Evolutionary conservation across 2,797 vertebrate genomes (phyloP).

Genomic region (Cichlasoma orientale): DNA sequence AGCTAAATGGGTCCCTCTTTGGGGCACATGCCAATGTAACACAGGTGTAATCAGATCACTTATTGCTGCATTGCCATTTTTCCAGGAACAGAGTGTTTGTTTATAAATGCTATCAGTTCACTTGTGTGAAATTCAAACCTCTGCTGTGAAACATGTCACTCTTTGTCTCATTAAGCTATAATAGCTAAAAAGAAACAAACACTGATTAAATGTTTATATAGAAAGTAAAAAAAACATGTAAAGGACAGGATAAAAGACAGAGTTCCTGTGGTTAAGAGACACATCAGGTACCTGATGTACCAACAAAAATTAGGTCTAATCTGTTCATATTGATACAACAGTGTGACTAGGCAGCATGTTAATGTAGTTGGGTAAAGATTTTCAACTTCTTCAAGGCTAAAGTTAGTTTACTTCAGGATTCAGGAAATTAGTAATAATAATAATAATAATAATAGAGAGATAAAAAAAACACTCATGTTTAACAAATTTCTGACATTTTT

Average conservation of each 20-base stretch:
- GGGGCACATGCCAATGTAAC: neutral
- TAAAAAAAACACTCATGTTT: no score
- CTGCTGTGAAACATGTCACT: neutral
- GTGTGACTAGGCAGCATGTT: neutral
- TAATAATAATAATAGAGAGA: no score
- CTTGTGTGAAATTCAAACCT: neutral
- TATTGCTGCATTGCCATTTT: neutral
- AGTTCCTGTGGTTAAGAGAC: neutral
- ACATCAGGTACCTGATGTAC: neutral
- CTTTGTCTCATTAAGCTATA: neutral
- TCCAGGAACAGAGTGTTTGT: neutral
- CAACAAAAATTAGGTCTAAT: neutral
- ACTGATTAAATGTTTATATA: neutral
- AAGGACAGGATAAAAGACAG: neutral
- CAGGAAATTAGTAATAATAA: no score
- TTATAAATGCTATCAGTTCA: neutral
- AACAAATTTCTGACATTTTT: no score
- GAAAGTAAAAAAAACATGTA: no score
- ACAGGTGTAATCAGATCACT: neutral
- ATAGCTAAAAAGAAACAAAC: neutral
- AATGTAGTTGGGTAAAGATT: neutral
- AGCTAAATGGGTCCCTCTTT: neutral
- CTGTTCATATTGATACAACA: neutral
- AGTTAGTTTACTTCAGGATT: neutral
- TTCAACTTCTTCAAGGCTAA: neutral